Percentiles rank a stretch among this genome's conserved stretches.
Evolutionary conservation across 2,888 invertebrate species (phyloP).

Genomic region (Mechanitis mazaeus): DNA sequence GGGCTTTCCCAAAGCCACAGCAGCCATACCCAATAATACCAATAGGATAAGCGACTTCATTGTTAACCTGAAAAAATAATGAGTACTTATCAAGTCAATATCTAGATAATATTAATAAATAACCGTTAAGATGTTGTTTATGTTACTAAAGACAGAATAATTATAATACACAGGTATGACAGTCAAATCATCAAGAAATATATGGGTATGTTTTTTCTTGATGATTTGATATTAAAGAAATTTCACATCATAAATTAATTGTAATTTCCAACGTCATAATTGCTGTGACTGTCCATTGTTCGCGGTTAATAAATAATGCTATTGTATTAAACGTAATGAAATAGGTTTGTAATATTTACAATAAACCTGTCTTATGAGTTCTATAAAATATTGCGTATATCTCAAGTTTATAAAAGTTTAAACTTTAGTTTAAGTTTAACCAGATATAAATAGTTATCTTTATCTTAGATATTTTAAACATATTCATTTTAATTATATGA

Average conservation of each 20-base stretch:
- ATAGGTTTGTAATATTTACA: not conserved
- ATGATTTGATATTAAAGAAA: not conserved
- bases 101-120: too few relatives aligned
- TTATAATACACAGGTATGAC: too few relatives aligned
- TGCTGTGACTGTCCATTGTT: slow-evolving; percentile 54
- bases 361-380: not conserved
- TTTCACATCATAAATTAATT: not conserved
- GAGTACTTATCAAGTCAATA: not conserved
- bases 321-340: slow-evolving; percentile 23
- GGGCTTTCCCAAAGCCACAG: slow-evolving; percentile 52
- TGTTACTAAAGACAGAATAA: too few relatives aligned
- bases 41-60: slow-evolving; percentile 65
- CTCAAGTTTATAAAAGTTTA: too few relatives aligned
- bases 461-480: too few relatives aligned
- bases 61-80: slow-evolving; percentile 40
- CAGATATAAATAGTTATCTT: too few relatives aligned
- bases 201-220: too few relatives aligned
- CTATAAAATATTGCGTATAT: too few relatives aligned
- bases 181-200: too few relatives aligned
- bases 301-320: slow-evolving; percentile 38
- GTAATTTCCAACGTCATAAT: slow-evolving; percentile 33
- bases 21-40: slow-evolving; percentile 52
- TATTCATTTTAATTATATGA: too few relatives aligned
- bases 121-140: too few relatives aligned
- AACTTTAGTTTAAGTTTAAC: too few relatives aligned